Evolutionary conservation across 2,888 invertebrate species (phyloP).

Genomic region (Pandemis corylana): DNA sequence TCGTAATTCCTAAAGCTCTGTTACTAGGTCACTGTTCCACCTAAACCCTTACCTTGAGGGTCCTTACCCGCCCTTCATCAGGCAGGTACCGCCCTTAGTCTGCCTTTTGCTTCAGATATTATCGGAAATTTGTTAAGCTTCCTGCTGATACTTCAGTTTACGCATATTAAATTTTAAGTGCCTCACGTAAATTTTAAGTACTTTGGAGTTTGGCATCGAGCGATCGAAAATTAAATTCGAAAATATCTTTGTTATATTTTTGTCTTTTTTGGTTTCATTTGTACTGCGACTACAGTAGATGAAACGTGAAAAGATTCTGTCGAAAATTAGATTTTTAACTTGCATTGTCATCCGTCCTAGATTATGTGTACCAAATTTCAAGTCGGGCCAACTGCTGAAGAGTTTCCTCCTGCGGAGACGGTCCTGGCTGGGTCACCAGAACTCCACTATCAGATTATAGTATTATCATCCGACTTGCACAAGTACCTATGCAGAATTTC

Average conservation of each 20-base stretch:
- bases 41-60: neutral
- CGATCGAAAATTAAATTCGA: neutral
- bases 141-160: constrained; percentile 6
- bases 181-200: neutral
- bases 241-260: neutral
- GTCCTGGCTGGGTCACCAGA: too few relatives aligned
- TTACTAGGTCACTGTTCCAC: neutral
- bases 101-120: constrained; percentile 23
- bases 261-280: too few relatives aligned
- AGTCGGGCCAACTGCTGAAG: too few relatives aligned
- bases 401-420: too few relatives aligned
- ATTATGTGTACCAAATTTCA: too few relatives aligned
- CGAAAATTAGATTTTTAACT: too few relatives aligned
- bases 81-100: constrained; percentile 5
- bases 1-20: neutral
- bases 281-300: too few relatives aligned
- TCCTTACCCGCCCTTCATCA: constrained; percentile 12
- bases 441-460: too few relatives aligned
- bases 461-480: too few relatives aligned
- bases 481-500: too few relatives aligned
- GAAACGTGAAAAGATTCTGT: too few relatives aligned
- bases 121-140: constrained; percentile 22
- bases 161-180: constrained; percentile 7
- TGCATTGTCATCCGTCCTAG: too few relatives aligned
- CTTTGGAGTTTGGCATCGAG: neutral